These are phyloP conservation scores for Drosophila carrolli DNA, from an alignment of 1,140 invertebrate genomes.

Conservation along the genomic window DNA sequence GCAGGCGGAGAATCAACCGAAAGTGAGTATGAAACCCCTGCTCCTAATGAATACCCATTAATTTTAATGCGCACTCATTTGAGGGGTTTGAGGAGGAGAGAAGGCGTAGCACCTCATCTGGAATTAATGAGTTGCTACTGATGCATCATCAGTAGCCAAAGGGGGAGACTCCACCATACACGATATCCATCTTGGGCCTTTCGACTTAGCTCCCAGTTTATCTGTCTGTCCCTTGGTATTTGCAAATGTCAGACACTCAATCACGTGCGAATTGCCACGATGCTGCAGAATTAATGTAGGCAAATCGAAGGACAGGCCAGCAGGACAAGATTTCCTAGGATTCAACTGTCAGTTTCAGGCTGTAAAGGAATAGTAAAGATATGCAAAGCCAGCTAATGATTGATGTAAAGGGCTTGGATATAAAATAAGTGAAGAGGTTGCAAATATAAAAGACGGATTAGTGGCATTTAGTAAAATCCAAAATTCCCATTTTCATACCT, in stretches of 20 bases:
- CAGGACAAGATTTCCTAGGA: constrained; percentile 21
- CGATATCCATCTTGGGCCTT: constrained; percentile 26
- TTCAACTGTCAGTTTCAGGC: constrained; percentile 12
- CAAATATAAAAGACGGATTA: background rate
- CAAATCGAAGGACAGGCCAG: constrained; percentile 19
- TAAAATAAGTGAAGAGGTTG: background rate
- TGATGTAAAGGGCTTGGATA: constrained; percentile 10
- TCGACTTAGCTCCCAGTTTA: constrained; percentile 22
- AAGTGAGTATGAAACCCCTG: constrained; percentile 16
- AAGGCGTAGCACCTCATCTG: constrained; percentile 32
- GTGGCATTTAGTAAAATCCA: background rate
- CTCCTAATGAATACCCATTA: constrained; percentile 66
- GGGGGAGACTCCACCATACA: background rate
- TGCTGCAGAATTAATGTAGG: constrained; percentile 14
- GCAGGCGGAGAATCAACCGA: constrained; percentile 1
- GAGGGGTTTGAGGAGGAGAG: background rate
- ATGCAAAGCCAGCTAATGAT: constrained; percentile 27
- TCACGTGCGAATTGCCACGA: constrained; percentile 44
- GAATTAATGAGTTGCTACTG: constrained; percentile 64
- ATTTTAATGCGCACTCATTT: constrained; percentile 60
- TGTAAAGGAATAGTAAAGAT: constrained; percentile 4
- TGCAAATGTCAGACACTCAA: constrained; percentile 68
- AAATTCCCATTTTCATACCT: too few species aligned
- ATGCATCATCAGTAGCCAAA: constrained; percentile 37
- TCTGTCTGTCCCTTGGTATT: constrained; percentile 6